Conservation (phyloP, 2,888 invertebrate genomes). For the Phortica magna region DNA sequence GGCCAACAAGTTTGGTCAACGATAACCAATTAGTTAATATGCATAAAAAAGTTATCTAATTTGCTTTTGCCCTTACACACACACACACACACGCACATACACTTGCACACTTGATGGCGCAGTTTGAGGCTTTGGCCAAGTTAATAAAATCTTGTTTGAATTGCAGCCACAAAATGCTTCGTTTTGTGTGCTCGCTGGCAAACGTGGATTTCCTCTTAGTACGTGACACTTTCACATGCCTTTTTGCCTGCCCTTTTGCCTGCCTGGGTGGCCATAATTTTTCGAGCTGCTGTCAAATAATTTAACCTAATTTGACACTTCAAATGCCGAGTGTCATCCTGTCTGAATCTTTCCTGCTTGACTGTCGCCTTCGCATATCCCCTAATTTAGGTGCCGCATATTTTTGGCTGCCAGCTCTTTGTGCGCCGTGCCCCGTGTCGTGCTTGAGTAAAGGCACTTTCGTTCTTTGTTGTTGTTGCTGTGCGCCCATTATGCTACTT, state of each 20-base stretch:
- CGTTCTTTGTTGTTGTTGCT: conserved; percentile 43
- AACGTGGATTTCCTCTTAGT: background rate
- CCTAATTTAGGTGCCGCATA: conserved; percentile 67
- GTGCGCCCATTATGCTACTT: conserved; percentile 56
- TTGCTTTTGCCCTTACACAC: background rate
- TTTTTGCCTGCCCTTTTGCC: background rate
- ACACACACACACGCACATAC: background rate
- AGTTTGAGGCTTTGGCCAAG: conserved; percentile 9
- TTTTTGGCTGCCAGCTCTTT: conserved; percentile 56
- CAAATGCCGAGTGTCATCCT: conserved; percentile 50
- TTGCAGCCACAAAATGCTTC: background rate
- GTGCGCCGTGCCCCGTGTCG: too few relatives aligned
- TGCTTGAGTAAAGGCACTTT: too few relatives aligned
- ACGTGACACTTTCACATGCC: background rate
- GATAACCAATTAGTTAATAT: background rate
- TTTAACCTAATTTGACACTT: conserved; percentile 76
- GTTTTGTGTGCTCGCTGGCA: background rate
- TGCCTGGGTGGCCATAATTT: conserved; percentile 56
- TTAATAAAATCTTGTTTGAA: conserved; percentile 17
- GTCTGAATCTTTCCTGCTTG: conserved; percentile 1
- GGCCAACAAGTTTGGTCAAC: background rate
- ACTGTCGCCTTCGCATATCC: conserved; percentile 25
- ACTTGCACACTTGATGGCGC: background rate
- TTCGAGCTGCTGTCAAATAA: conserved; percentile 67
- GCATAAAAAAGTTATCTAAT: background rate